phyloP scores from a whole-genome alignment of 2,113 vertebrate genomes.

The Eublepharis macularius region DNA sequence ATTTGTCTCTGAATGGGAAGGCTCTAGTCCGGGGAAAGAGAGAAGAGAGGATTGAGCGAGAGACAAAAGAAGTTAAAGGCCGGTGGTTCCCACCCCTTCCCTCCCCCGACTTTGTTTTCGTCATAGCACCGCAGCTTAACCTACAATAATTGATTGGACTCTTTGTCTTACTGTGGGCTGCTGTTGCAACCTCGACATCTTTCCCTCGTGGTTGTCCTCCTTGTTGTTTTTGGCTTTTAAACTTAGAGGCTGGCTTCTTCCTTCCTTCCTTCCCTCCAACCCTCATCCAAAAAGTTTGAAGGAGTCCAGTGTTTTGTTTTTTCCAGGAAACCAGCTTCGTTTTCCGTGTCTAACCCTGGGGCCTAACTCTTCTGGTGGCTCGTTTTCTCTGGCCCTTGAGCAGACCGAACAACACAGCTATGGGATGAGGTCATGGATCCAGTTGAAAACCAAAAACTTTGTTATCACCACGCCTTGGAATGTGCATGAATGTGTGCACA shows the following conservation, averaged over 20 bases:
- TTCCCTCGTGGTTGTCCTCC: conserved; percentile 8
- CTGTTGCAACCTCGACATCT: conserved; percentile 13
- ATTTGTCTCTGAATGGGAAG: conserved; percentile 50
- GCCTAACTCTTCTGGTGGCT: conserved; percentile 3
- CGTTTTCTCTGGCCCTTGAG: neutral
- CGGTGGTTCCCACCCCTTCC: neutral
- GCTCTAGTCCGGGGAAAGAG: conserved; percentile 32
- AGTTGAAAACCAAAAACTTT: neutral
- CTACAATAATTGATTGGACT: conserved; percentile 14
- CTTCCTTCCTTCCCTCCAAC: neutral
- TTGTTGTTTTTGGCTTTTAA: conserved; percentile 35
- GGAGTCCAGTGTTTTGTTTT: neutral
- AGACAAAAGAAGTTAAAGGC: conserved; percentile 45
- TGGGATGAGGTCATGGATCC: neutral
- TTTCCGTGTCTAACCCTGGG: conserved; percentile 19
- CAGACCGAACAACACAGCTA: neutral
- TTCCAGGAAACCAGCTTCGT: conserved; percentile 13
- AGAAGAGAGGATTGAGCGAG: conserved; percentile 30
- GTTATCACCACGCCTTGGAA: neutral
- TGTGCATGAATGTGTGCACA: neutral
- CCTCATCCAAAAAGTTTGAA: neutral
- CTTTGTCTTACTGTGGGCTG: neutral
- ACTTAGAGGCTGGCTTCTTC: neutral
- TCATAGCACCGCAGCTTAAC: neutral
- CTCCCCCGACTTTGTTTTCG: conserved; percentile 24